phyloP scores from a whole-genome alignment of 2,797 vertebrate genomes.

The Syngnathus acus region DNA sequence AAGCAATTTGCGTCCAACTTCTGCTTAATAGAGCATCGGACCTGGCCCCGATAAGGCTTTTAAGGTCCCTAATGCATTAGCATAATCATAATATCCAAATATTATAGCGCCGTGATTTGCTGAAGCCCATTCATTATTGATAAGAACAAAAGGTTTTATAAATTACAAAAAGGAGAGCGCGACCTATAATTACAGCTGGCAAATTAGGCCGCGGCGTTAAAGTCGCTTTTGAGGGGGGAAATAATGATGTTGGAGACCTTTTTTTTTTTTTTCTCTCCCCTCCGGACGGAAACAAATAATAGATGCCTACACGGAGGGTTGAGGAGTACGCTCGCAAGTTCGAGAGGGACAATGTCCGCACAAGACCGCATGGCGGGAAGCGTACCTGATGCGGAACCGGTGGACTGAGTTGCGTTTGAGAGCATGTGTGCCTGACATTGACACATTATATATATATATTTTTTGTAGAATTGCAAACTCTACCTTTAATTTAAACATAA shows the following conservation, averaged over 20 bases:
- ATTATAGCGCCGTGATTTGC: slow-evolving; percentile 81
- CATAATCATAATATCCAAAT: slow-evolving; percentile 97
- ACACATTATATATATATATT: no score
- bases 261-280: slow-evolving; percentile 65
- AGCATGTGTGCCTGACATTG: no score
- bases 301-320: slow-evolving; percentile 79
- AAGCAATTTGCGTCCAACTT: slow-evolving; percentile 96
- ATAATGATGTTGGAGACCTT: slow-evolving; percentile 91
- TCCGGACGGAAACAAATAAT: slow-evolving; percentile 81
- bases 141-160: slow-evolving; percentile 93
- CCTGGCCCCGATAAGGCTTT: slow-evolving; percentile 85
- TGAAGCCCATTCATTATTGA: slow-evolving; percentile 95
- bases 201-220: slow-evolving; percentile 89
- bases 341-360: slow-evolving; percentile 74
- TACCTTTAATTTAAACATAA: neutral
- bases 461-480: neutral
- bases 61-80: slow-evolving; percentile 81
- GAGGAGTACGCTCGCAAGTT: slow-evolving; percentile 70
- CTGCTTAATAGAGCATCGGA: slow-evolving; percentile 94
- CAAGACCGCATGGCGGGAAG: slow-evolving; percentile 67
- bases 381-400: slow-evolving; percentile 40
- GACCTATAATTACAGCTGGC: slow-evolving; percentile 99
- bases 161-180: slow-evolving; percentile 91
- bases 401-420: no score
- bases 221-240: slow-evolving; percentile 92